Base-by-base conservation (phyloP, 1,140 invertebrate genomes). In the Helicoverpa armigera region DNA sequence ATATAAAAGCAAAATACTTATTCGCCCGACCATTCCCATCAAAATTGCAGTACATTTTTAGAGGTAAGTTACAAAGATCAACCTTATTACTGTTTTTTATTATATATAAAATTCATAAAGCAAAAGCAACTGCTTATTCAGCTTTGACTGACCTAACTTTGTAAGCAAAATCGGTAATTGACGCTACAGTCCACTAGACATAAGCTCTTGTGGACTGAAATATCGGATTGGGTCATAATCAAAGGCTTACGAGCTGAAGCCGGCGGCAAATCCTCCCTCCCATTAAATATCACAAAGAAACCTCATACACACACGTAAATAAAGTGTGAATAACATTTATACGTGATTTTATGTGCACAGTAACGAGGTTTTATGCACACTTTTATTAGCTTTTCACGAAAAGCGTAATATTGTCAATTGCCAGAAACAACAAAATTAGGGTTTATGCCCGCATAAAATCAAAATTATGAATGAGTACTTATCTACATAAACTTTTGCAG, bases 131-230 rank as follows among this genome's bases (percentile, higher is more conserved):
- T 12, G 50, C 9, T 72, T 53, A n/a, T 72, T 54, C 67, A 53
- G 69, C 69, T 72, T 72, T 72, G 43, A 69, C 65, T 23, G 7
- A 53, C 23, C 69, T 3, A 11, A 31, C 50, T 69, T 79, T 79
- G 63, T 79, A 79, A 69, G 63, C 76, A 69, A 79, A 79, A 56
- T 79, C 76, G n/a, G 63, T 69, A 79, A 79, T 79, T 79, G 76
- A 69, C 18, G 73, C 23, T 61, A 43, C 4, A 43, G 35, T 43
- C 35, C 35, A 43, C 4, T 43, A 11, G 56, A 56, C 51, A 74
- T 67, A 77, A 81, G 31, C 31, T 23, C 69, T 70, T 70, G 50
- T 35, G 67, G 48, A 18, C 11, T 53, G 3, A 72, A 72, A 31
- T 72, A 72, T 72, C 50, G 69, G 5, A 72, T 72, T 72, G 51